Conservation (phyloP, 1,140 invertebrate species). For the Calosoma granatense region DNA sequence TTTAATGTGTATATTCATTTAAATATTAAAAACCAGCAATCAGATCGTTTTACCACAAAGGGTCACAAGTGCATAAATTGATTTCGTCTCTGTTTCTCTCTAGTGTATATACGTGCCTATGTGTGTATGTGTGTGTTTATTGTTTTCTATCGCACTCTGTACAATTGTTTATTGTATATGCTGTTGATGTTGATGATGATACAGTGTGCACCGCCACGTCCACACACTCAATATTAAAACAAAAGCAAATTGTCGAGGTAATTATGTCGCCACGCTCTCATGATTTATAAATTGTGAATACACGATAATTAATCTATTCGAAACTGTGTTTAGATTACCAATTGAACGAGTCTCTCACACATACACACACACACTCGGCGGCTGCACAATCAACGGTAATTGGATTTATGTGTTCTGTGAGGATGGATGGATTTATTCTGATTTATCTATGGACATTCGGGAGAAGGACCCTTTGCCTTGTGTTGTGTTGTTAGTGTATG, state of each 20-base stretch:
- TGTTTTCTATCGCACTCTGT: not conserved
- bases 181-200: too few relatives aligned
- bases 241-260: not conserved
- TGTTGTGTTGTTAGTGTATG: not conserved
- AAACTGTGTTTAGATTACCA: conserved; percentile 1
- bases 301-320: conserved; percentile 6
- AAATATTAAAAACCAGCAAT: not conserved
- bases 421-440: not conserved
- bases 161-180: too few relatives aligned
- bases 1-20: conserved; percentile 1
- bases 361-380: not conserved
- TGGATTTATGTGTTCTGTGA: not conserved
- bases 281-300: conserved; percentile 3
- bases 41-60: too few relatives aligned
- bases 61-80: too few relatives aligned
- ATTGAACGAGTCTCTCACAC: not conserved
- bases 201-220: not conserved
- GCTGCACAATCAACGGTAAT: not conserved
- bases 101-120: too few relatives aligned
- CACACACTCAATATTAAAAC: not conserved
- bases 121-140: too few relatives aligned
- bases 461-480: too few relatives aligned
- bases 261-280: not conserved
- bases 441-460: not conserved
- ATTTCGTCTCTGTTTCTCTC: too few relatives aligned